These are phyloP conservation scores for Trichosurus vulpecula DNA, from an alignment of 2,797 vertebrate genomes.

Conservation along the genomic window DNA sequence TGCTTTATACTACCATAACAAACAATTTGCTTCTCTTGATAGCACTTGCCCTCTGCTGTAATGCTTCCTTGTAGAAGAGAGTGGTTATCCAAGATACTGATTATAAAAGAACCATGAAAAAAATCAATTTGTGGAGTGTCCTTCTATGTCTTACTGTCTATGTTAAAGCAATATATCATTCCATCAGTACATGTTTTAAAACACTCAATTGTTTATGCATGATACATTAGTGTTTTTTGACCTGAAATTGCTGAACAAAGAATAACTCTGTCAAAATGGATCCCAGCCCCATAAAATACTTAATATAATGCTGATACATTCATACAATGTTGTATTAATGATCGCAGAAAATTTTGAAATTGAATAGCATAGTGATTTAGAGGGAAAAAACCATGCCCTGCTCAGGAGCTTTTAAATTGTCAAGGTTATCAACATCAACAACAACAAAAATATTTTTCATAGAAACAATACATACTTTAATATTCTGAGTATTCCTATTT, in stretches of 20 bases:
- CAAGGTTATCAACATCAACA: background rate
- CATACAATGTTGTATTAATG: background rate
- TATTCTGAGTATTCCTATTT: background rate
- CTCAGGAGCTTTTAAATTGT: background rate
- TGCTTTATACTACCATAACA: slow-evolving; percentile 21
- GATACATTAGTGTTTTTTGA: slow-evolving; percentile 9
- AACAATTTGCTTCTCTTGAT: background rate
- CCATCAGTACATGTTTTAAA: background rate
- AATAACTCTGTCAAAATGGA: slow-evolving; percentile 16
- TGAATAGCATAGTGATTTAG: slow-evolving; percentile 9
- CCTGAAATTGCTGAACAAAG: slow-evolving; percentile 2
- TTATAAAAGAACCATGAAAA: slow-evolving; percentile 33
- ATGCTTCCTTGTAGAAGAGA: background rate
- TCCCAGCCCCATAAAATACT: background rate
- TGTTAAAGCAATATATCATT: slow-evolving; percentile 39
- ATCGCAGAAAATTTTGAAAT: background rate
- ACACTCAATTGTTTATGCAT: slow-evolving; percentile 6
- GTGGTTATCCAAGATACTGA: background rate
- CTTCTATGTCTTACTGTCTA: slow-evolving; percentile 38
- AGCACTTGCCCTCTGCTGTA: background rate
- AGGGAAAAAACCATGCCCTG: background rate
- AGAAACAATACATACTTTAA: background rate
- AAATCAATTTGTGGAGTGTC: slow-evolving; percentile 19
- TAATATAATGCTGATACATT: background rate
- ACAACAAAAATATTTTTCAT: background rate